Conservation (phyloP, 2,797 vertebrate species). For the Scolopax bukidnonensis region DNA sequence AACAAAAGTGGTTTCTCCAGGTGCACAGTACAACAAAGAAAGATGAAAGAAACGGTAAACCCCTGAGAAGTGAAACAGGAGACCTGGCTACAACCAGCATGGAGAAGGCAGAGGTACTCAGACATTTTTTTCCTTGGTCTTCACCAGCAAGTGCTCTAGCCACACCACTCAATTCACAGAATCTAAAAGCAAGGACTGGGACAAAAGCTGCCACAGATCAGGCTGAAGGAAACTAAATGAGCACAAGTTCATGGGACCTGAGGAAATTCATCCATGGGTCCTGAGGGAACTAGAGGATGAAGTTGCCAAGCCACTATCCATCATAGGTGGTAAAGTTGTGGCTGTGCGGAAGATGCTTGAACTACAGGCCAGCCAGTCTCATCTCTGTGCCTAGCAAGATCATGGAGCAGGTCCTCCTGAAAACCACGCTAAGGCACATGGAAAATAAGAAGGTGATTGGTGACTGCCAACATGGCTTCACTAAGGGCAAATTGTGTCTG, state of each 20-base stretch:
- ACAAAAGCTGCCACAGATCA: neutral
- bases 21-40: neutral
- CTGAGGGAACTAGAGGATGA: neutral
- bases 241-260: neutral
- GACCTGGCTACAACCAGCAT: neutral
- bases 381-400: neutral
- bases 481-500: neutral
- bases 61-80: neutral
- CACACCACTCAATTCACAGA: neutral
- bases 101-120: neutral
- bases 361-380: neutral
- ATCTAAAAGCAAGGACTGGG: neutral
- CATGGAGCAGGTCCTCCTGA: neutral
- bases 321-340: neutral
- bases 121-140: neutral
- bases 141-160: neutral
- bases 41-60: neutral
- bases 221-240: neutral
- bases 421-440: neutral
- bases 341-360: neutral
- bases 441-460: neutral
- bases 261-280: neutral
- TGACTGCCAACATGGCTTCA: neutral
- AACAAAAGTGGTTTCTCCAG: neutral
- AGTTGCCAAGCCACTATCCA: neutral